These are phyloP conservation scores for Perca schrenkii DNA, from an alignment of 2,113 vertebrate genomes.

Conservation along the genomic window DNA sequence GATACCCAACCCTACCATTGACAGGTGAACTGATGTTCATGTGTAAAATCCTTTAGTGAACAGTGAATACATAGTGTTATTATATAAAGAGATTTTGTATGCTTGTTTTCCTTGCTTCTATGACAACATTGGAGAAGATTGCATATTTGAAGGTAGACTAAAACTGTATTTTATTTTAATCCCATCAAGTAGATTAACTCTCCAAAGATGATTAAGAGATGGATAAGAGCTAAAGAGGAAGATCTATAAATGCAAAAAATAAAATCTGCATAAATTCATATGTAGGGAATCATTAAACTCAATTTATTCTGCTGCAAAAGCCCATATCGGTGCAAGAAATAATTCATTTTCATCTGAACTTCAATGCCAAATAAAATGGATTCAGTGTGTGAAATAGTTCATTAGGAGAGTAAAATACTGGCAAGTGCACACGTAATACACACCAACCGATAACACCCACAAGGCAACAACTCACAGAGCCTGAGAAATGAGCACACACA, in stretches of 20 bases:
- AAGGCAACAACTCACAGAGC: constrained; percentile 8
- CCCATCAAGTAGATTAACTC: neutral
- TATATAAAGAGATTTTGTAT: neutral
- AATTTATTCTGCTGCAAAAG: constrained; percentile 56
- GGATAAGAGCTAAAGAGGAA: constrained; percentile 49
- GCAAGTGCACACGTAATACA: neutral
- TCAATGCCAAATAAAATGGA: constrained; percentile 52
- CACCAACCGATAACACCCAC: neutral
- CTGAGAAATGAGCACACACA: constrained; percentile 29
- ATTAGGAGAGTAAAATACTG: constrained; percentile 55
- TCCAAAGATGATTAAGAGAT: constrained; percentile 25
- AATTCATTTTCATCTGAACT: constrained; percentile 57
- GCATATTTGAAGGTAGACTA: neutral
- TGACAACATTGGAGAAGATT: neutral
- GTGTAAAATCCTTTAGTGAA: neutral
- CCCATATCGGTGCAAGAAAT: constrained; percentile 19
- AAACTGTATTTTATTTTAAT: constrained; percentile 5
- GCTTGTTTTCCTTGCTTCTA: neutral
- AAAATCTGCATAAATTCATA: constrained; percentile 67
- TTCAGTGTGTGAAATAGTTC: constrained; percentile 62
- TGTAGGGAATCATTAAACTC: constrained; percentile 55
- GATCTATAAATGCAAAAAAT: constrained; percentile 53
- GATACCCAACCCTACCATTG: no score
- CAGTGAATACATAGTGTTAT: neutral
- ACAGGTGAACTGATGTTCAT: neutral